Evolutionary conservation across 2,888 invertebrate species (phyloP), one percentile per base, ranked within the genome.

Genomic region (Chymomyza fuscimana): DNA sequence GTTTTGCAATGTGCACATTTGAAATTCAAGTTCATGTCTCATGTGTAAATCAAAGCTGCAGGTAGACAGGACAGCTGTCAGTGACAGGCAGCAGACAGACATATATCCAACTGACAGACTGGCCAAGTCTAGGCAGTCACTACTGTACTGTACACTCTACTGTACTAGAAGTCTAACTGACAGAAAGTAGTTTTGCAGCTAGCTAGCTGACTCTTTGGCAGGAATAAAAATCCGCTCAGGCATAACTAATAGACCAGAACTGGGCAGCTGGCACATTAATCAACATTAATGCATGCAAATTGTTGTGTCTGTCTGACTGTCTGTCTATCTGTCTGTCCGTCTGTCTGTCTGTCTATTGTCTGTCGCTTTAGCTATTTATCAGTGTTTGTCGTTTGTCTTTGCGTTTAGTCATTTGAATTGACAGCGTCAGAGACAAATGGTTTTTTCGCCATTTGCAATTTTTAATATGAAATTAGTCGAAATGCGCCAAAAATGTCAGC

Each of bases 361-460:
- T 36, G 15, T 15, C n/a, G 5, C 16, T 62, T 19, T 59, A 16
- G 56, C 25, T 58, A 56, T 58, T 3, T 56, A 22, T 54, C 5
- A 32, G 64, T 36, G 4, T 65, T 61, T 36, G 15, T 15, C n/a
- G 15, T 62, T 62, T 46, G 10, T 50, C 50, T 62, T 62, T 62
- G 5, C 15, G 19, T 54, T 54, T 54, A 22, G 54, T 59, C 59
- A 32, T 29, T 59, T 19, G 32, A 59, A 59, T 59, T 59, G 16
- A 15, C 25, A 46, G 58, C 16, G 22, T 58, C 22, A 15, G 12
- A 29, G 10, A 0, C 16, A 58, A 60, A 4, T 32, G 16, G 5
- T 54, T 54, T 54, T 12, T 16, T 56, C 22, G 15, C 19, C 16
- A n/a, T 9, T 52, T 54, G 16, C 19, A 32, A 51, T 52, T 56